Evolutionary conservation across 1,140 invertebrate species (phyloP).

Genomic region (Pogonus chalceus): DNA sequence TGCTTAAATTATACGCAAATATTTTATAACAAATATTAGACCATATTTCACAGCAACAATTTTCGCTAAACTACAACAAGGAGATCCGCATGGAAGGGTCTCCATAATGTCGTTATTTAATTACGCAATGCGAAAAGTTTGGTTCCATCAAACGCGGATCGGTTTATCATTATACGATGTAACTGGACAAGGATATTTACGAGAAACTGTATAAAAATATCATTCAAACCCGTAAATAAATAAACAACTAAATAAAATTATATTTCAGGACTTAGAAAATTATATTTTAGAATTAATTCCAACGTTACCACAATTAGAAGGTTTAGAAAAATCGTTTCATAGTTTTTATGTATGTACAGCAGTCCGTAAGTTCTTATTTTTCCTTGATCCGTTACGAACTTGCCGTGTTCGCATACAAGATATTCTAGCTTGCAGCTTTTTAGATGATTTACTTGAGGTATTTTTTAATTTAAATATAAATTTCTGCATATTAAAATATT

Average conservation of each 20-base stretch:
- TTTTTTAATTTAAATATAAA: constrained; percentile 18
- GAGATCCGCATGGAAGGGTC: constrained; percentile 71
- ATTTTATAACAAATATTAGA: constrained; percentile 39
- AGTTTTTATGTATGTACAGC: constrained; percentile 95
- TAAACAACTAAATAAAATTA: constrained; percentile 8
- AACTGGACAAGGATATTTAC: constrained; percentile 82
- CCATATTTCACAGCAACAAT: constrained; percentile 76
- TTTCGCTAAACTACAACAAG: constrained; percentile 76
- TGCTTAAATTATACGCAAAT: constrained; percentile 15
- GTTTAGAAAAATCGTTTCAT: constrained; percentile 86
- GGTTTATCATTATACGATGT: constrained; percentile 88
- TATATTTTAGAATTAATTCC: constrained; percentile 91
- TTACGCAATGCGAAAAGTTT: constrained; percentile 90
- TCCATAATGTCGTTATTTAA: constrained; percentile 82
- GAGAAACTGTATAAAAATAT: constrained; percentile 75
- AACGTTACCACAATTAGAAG: constrained; percentile 78
- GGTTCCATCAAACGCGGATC: constrained; percentile 87
- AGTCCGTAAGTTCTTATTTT: constrained; percentile 92
- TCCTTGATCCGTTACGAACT: constrained; percentile 79
- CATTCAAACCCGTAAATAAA: no score
- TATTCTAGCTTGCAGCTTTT: constrained; percentile 80
- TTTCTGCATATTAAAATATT: neutral
- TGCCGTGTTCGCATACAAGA: constrained; percentile 84
- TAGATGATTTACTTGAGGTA: constrained; percentile 87
- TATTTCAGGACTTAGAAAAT: constrained; percentile 77